Evolutionary conservation across 2,797 vertebrate genomes (phyloP).

Genomic region (Astyanax mexicanus): DNA sequence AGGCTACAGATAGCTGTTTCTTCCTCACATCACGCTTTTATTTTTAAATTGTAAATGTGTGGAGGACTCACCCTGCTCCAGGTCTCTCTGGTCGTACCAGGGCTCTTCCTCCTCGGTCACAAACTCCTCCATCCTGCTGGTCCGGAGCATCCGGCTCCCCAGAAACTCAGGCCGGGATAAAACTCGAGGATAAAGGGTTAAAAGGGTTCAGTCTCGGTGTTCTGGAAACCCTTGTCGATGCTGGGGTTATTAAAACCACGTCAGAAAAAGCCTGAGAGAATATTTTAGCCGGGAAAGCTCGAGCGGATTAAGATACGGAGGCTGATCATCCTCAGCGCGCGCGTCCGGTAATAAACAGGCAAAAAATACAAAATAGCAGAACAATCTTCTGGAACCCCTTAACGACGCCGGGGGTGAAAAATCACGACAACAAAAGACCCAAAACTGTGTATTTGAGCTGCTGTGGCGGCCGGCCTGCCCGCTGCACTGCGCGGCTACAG

Average conservation of each 20-base stretch:
- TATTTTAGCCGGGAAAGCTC: too few species aligned
- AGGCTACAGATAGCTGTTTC: too few species aligned
- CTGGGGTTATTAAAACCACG: neutral
- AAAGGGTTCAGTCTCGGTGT: too few species aligned
- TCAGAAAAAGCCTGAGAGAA: too few species aligned
- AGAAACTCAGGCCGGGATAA: conserved; percentile 28
- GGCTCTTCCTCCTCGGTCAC: conserved; percentile 93
- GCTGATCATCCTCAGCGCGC: too few species aligned
- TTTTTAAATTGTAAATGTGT: too few species aligned
- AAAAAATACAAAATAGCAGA: too few species aligned
- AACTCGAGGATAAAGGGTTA: too few species aligned
- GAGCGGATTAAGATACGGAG: too few species aligned
- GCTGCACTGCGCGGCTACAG: neutral
- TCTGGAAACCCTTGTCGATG: neutral
- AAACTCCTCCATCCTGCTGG: conserved; percentile 94
- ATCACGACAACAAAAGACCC: neutral
- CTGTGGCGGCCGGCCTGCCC: neutral
- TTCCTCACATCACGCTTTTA: too few species aligned
- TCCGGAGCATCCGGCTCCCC: conserved; percentile 76
- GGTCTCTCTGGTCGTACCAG: conserved; percentile 95
- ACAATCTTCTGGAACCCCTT: neutral
- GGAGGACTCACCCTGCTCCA: conserved; percentile 90
- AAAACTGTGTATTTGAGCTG: neutral
- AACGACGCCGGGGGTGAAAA: neutral
- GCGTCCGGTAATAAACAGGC: too few species aligned